Conservation (phyloP, 1,140 invertebrate species). For the Eurosta solidaginis region DNA sequence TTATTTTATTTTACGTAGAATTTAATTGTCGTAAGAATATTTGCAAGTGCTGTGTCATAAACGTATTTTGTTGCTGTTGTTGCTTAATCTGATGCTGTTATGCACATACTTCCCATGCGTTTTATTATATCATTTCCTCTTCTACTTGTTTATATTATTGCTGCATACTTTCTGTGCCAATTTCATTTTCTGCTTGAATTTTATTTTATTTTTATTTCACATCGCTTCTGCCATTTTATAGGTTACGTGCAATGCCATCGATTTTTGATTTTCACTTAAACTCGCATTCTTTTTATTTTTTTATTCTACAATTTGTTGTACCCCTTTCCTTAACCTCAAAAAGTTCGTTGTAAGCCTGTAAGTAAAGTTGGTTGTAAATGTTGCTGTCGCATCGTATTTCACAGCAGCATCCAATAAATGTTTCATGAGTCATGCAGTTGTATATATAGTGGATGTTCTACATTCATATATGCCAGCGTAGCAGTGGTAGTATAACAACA, state of each 20-base stretch:
- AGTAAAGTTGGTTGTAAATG: background rate
- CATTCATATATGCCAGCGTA: background rate
- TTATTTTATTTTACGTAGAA: too few relatives aligned
- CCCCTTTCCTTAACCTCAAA: background rate
- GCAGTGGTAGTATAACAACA: too few relatives aligned
- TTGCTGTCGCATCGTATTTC: background rate
- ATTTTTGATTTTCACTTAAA: background rate
- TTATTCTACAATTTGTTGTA: background rate
- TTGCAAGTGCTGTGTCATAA: background rate
- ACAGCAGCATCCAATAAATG: background rate
- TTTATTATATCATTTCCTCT: too few relatives aligned
- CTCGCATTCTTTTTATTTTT: background rate
- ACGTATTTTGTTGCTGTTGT: background rate
- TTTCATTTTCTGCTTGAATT: background rate
- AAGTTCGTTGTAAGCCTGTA: background rate
- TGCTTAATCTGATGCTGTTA: background rate
- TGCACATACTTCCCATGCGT: background rate
- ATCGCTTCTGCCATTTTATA: background rate
- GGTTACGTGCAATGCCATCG: background rate
- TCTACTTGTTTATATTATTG: background rate
- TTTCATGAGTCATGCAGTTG: slow-evolving; percentile 1
- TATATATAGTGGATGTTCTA: background rate
- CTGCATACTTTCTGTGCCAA: background rate
- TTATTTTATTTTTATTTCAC: background rate
- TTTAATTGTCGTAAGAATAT: background rate